Conservation (phyloP, 2,113 vertebrate genomes). For the Atherinomorus stipes region DNA sequence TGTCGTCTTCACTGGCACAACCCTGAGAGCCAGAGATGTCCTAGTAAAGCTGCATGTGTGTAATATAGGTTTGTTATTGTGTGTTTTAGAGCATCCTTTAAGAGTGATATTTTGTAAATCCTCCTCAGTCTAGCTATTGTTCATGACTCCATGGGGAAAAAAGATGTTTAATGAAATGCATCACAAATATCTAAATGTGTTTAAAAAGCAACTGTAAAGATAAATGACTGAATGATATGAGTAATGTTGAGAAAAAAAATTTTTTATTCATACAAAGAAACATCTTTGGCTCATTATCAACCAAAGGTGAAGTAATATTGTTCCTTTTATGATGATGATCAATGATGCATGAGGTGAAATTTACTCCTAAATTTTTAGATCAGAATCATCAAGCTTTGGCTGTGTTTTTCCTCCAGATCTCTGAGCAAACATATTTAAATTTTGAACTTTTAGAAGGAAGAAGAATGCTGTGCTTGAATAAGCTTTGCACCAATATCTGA, state of each 20-base stretch:
- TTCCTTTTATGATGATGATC: too few species aligned
- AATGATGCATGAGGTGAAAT: neutral
- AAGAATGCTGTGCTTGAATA: neutral
- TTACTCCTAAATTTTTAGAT: conserved; percentile 87
- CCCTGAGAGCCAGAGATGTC: conserved; percentile 49
- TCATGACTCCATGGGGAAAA: neutral
- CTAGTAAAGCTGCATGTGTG: conserved; percentile 19
- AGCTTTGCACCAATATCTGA: neutral
- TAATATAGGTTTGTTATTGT: neutral
- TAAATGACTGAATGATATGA: too few species aligned
- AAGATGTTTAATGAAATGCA: too few species aligned
- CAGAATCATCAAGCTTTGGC: conserved; percentile 77
- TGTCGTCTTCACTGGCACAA: conserved; percentile 43
- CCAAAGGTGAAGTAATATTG: conserved; percentile 42
- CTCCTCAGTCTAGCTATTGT: neutral
- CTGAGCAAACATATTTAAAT: conserved; percentile 78
- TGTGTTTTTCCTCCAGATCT: conserved; percentile 81
- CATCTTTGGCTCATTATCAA: conserved; percentile 45
- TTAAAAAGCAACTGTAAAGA: too few species aligned
- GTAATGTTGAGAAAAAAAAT: too few species aligned
- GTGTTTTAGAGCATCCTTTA: neutral
- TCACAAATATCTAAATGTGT: too few species aligned
- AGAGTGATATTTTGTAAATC: neutral
- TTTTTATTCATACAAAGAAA: neutral
- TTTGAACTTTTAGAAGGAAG: conserved; percentile 79